These are phyloP conservation scores for Heliocidaris tuberculata DNA, from an alignment of 35 echinoderm and acorn worm species.

Conservation along the genomic window DNA sequence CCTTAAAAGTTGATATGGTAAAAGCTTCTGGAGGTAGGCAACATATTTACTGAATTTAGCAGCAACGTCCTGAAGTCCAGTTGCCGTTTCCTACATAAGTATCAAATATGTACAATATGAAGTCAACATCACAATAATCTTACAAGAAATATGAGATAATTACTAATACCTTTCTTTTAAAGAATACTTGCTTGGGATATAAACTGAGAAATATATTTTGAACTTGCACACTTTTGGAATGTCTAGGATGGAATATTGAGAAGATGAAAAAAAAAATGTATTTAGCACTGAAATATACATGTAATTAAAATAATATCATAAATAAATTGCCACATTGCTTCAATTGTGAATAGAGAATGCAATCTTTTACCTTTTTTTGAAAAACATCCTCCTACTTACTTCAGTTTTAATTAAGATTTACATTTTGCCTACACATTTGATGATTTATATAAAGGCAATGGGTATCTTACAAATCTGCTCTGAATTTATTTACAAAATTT, in stretches of 20 bases:
- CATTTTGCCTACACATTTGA: neutral
- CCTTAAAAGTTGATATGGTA: constrained; percentile 97
- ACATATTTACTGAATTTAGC: constrained; percentile 93
- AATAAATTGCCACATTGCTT: neutral
- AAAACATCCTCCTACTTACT: neutral
- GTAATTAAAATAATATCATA: neutral
- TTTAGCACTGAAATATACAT: neutral
- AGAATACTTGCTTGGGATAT: too few relatives aligned
- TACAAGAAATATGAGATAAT: too few relatives aligned
- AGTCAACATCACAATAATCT: neutral
- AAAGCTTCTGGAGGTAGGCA: constrained; percentile 86
- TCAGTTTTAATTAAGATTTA: neutral
- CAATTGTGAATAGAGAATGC: neutral
- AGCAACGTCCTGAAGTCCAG: constrained; percentile 90
- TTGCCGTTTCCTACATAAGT: constrained; percentile 83
- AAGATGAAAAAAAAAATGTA: neutral
- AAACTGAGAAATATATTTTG: too few relatives aligned
- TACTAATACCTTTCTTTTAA: too few relatives aligned
- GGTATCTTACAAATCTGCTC: neutral
- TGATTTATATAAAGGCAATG: neutral
- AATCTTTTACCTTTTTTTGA: neutral
- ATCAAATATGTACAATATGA: neutral
- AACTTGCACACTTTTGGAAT: too few relatives aligned
- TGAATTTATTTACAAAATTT: too few relatives aligned
- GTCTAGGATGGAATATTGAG: neutral